A percentile compares a stretch with the other conserved stretches of the same genome.
Conservation (phyloP, 2,888 invertebrate genomes). For the Cosmia pyralina region DNA sequence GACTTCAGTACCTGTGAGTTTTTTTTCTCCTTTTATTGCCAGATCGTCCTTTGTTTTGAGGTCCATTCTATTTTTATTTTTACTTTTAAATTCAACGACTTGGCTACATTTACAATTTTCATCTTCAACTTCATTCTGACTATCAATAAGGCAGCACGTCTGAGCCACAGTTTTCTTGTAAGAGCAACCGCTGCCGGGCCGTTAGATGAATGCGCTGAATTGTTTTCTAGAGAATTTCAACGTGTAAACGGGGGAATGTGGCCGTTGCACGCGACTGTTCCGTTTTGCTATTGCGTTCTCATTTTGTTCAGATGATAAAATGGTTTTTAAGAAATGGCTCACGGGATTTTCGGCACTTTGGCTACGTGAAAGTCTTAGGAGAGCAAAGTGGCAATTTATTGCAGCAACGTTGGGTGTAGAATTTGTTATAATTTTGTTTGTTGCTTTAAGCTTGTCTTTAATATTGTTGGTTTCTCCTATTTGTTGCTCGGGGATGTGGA, state of each 20-base stretch:
- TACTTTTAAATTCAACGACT: background rate
- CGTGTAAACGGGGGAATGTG: slow-evolving; percentile 63
- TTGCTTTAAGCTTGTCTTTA: slow-evolving; percentile 7
- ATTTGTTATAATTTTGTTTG: slow-evolving; percentile 19
- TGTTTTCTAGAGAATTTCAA: slow-evolving; percentile 64
- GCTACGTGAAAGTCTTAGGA: slow-evolving; percentile 48
- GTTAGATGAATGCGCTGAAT: slow-evolving; percentile 56
- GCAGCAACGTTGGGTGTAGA: slow-evolving; percentile 7
- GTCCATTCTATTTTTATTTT: too few relatives aligned
- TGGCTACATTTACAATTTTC: background rate
- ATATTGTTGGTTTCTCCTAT: background rate
- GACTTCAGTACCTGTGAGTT: background rate
- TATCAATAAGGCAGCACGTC: slow-evolving; percentile 40
- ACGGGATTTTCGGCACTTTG: slow-evolving; percentile 51
- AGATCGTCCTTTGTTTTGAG: background rate
- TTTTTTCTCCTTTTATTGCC: too few relatives aligned
- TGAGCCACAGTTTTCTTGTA: slow-evolving; percentile 55
- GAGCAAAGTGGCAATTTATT: slow-evolving; percentile 45
- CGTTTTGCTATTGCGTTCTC: slow-evolving; percentile 46
- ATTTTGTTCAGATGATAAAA: slow-evolving; percentile 63
- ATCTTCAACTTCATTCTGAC: slow-evolving; percentile 19
- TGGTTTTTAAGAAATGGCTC: slow-evolving; percentile 54
- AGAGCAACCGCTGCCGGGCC: slow-evolving; percentile 54
- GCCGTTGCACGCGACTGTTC: slow-evolving; percentile 59
- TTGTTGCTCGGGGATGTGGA: background rate